A percentile compares a stretch with the other conserved stretches of the same genome.
These are phyloP conservation scores for Lanius collurio DNA, from an alignment of 2,113 vertebrate species.

Conservation along the genomic window DNA sequence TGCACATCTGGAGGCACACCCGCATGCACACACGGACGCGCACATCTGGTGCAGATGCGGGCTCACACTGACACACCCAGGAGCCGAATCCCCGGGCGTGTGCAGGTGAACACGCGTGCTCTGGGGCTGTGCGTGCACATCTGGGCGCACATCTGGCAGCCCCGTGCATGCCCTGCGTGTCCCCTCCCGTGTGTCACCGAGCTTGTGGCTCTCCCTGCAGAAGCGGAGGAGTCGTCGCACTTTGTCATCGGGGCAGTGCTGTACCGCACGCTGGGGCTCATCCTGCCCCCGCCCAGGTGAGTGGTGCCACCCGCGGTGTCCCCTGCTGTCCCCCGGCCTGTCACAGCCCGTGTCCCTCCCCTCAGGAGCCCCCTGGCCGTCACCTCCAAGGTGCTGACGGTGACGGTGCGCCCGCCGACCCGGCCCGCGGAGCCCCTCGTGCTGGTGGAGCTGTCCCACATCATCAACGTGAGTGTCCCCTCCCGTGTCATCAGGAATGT, in stretches of 20 bases:
- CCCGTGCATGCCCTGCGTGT: fast-evolving
- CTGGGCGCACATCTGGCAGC: background rate
- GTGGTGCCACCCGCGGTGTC: conserved; percentile 19
- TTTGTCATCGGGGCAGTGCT: conserved; percentile 95
- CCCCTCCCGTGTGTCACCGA: fast-evolving
- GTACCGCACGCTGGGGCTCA: conserved; percentile 90
- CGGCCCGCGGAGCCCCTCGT: conserved; percentile 87
- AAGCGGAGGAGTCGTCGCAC: conserved; percentile 84
- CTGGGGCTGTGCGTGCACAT: fast-evolving
- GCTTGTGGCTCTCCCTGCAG: conserved; percentile 52
- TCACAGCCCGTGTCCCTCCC: background rate
- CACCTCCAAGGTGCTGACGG: conserved; percentile 91
- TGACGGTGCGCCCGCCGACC: conserved; percentile 90
- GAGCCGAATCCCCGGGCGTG: fast-evolving
- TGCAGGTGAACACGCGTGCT: fast-evolving
- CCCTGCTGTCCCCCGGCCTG: fast-evolving
- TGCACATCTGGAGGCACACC: background rate
- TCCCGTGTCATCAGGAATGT: background rate
- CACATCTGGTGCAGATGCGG: background rate
- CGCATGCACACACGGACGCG: fast-evolving
- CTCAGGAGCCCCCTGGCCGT: conserved; percentile 84
- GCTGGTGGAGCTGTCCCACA: conserved; percentile 89
- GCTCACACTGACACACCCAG: fast-evolving
- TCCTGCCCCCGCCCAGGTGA: conserved; percentile 91
- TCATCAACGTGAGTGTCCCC: background rate